Evolutionary conservation across 2,888 invertebrate species (phyloP).

Genomic region (Baccha elongata): DNA sequence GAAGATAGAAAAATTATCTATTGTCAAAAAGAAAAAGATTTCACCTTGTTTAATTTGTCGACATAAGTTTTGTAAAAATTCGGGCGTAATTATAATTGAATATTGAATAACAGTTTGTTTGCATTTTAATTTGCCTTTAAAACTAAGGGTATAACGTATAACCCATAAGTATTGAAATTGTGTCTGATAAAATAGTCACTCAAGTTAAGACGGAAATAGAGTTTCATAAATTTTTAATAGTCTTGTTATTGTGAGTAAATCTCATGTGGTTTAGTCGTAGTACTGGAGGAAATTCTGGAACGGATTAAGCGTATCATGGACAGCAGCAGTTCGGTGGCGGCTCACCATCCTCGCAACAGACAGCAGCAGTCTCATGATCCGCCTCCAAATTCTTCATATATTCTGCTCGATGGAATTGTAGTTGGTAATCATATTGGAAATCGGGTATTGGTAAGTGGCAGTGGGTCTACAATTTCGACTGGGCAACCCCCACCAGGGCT

Average conservation of each 20-base stretch:
- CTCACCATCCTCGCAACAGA: constrained; percentile 75
- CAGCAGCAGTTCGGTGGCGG: constrained; percentile 71
- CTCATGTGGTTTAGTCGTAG: constrained; percentile 64
- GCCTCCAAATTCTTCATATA: constrained; percentile 79
- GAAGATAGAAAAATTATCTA: neutral
- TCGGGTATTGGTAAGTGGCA: constrained; percentile 77
- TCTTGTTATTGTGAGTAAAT: constrained; percentile 24
- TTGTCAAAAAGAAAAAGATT: constrained; percentile 34
- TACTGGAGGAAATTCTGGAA: constrained; percentile 68
- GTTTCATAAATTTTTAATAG: neutral
- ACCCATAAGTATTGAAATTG: neutral
- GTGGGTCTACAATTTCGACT: constrained; percentile 63
- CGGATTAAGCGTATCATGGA: constrained; percentile 72
- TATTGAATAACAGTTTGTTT: neutral
- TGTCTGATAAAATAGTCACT: neutral
- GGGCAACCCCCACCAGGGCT: constrained; percentile 41
- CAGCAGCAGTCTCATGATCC: constrained; percentile 76
- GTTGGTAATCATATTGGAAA: constrained; percentile 79
- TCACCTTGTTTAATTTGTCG: constrained; percentile 41
- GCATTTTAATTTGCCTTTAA: neutral
- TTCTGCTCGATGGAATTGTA: constrained; percentile 79
- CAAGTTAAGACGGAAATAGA: constrained; percentile 25
- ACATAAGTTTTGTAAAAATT: constrained; percentile 30
- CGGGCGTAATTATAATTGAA: constrained; percentile 4
- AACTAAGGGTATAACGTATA: neutral